Evolutionary conservation across 1,140 invertebrate genomes (phyloP), one percentile per base, ranked within the genome.

Genomic region (Ips nitidus): DNA sequence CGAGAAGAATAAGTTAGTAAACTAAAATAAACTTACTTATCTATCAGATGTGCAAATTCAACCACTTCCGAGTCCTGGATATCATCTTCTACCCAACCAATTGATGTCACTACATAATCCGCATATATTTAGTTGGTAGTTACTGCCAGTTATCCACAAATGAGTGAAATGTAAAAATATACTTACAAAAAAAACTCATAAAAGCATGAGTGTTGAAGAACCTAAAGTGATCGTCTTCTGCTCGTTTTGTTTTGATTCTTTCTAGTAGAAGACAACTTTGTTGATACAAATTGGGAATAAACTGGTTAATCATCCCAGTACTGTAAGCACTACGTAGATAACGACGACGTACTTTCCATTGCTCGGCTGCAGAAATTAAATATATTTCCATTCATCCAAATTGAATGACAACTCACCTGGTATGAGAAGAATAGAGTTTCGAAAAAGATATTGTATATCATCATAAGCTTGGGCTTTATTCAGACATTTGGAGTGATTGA

Each of bases 151-250:
- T 22, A 22, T 22, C 22, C 22, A 22, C 22, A 22, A 22, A 22
- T 22, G 22, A 45, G 43, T 45, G 43, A 45, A 45, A 45, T 45
- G 1, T 22, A 3, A 22, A 22, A 22, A n/a, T 56, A 40, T 58
- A 58, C 59, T 61, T 61, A 61, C 59, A 47, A 7, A 61, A 61
- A 50, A 61, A 61, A 40, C 1, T 61, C 41, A 5, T 61, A 45
- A 61, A 61, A 50, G 59, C 4, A 45, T 61, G 36, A 7, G 1
- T 47, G 37, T 39, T 61, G 37, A 61, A 61, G 38, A 61, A 61
- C 42, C 47, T 61, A 61, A 22, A 61, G 1, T 39, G 8, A 61
- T 61, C 22, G 36, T 61, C 59, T 2, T 38, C 37, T 2, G 59
- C 41, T 5, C 22, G 7, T 7, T 36, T n/a, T 4, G 6, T 45